Evolutionary conservation across 2,797 vertebrate species (phyloP), one percentile per base, ranked within the genome.

Genomic region (Sarcophilus harrisii): DNA sequence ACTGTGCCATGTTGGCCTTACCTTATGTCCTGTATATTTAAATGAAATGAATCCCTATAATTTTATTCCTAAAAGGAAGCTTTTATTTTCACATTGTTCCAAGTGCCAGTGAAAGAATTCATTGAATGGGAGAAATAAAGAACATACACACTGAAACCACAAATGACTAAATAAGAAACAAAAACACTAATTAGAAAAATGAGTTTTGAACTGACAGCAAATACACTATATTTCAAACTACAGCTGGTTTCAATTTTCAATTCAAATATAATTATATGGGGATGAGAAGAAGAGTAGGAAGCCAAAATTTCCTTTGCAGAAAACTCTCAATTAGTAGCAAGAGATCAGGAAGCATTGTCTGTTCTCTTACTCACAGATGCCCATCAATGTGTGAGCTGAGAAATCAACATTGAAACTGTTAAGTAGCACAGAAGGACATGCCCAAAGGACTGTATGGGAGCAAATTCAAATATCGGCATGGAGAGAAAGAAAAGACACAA

Each of bases 261-360:
- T 29, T 45, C 9, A 95, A 92, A 91, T 52, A 66, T 30, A 66
- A 29, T 55, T 52, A 62, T 58, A 73, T 57, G 21, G 87, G 9
- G 9, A 27, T 90, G n/a, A 55, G 90, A 95, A 92, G 2, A 91
- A 14, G 11, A 38, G 21, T 57, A 21, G 5, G 1, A 62, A 94
- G 66, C 49, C 90, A 30, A 32, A 32, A 58, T 59, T 94, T 45
- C 87, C 87, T 95, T 94, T 93, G 30, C 6, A 95, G 90, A 89
- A 94, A 12, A 16, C 30, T 92, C 59, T 57, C 58, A 94, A 55
- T 91, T 38, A 21, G 18, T 91, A 52, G 32, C 5, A 54, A 6
- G 52, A 94, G 10, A 55, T 62, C 57, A 2, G 0, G 16, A 38
- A 66, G 89, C 1, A 30, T 5, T 90, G 16, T n/a, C 5, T 91